A percentile compares a stretch with the other conserved stretches of the same genome.
These are phyloP conservation scores for Athrips mouffetella DNA, from an alignment of 2,888 invertebrate genomes.

Conservation along the genomic window DNA sequence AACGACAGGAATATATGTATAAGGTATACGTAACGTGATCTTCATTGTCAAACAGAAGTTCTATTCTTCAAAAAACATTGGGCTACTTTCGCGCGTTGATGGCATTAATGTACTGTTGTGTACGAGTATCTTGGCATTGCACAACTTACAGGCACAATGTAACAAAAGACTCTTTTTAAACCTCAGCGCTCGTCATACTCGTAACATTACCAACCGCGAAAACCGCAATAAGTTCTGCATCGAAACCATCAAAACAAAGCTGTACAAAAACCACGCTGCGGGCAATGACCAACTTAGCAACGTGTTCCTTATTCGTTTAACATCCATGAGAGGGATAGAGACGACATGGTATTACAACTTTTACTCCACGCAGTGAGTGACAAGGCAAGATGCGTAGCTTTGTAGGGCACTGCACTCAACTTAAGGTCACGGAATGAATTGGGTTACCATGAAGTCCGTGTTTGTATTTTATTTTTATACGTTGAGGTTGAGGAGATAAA, in stretches of 20 bases:
- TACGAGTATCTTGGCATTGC: too few relatives aligned
- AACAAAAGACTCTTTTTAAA: too few relatives aligned
- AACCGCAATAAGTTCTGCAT: neutral
- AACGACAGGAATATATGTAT: too few relatives aligned
- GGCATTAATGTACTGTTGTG: too few relatives aligned
- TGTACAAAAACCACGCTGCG: neutral
- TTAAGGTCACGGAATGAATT: neutral
- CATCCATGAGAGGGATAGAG: neutral
- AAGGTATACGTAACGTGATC: too few relatives aligned
- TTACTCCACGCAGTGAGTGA: constrained; percentile 1
- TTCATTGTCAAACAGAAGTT: too few relatives aligned
- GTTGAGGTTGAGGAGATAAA: too few relatives aligned
- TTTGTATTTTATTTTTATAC: too few relatives aligned
- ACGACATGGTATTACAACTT: neutral
- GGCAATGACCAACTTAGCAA: constrained; percentile 5
- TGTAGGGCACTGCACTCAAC: neutral
- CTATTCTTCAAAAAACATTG: too few relatives aligned
- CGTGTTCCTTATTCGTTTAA: neutral
- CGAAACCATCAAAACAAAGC: neutral
- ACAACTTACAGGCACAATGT: too few relatives aligned
- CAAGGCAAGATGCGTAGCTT: constrained; percentile 1
- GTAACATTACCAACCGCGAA: neutral
- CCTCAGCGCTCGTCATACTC: neutral
- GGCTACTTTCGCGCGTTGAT: too few relatives aligned
- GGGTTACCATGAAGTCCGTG: neutral